Base-by-base conservation (phyloP, 2,888 invertebrate genomes). In the Druceiella hillmani region DNA sequence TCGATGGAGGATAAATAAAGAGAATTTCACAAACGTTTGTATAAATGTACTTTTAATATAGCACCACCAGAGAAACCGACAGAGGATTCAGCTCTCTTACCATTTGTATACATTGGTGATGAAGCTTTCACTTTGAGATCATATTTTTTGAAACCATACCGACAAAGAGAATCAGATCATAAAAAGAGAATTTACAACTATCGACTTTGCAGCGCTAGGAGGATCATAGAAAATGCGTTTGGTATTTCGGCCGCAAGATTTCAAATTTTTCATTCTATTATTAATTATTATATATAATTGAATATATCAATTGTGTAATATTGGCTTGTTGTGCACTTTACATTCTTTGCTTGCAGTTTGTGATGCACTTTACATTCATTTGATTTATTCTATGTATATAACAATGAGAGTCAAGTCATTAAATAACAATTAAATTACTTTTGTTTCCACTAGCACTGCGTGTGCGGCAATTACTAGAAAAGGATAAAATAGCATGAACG, bases 181-280 rank as follows among this genome's bases (percentile, higher is more conserved):
- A 22, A 26, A 27, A 40, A 34, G 33, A 36, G 37, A 36, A 46
- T 44, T 13, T 47, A 29, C 33, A 45, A 47, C 31, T 45, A 45
- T 36, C 34, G 44, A 39, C 5, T 45, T 4, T 43, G 31, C 31
- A 43, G 47, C 41, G 42, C 47, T 10, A 28, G 45, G 25, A 34
- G 45, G 22, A 36, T 44, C 24, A 38, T 44, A 30, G 45, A 44
- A 42, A 46, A 45, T 34, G 40, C 38, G 30, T 45, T 38, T 17
- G 27, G 31, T 6, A 20, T 20, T n/a, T n/a, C n/a, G n/a, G n/a
- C n/a, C n/a, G n/a, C n/a, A n/a, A n/a, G n/a, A n/a, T n/a, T n/a
- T n/a, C n/a, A n/a, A n/a, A n/a, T n/a, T n/a, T n/a, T n/a, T n/a
- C n/a, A n/a, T n/a, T n/a, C n/a, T n/a, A n/a, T n/a, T n/a, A n/a